These are phyloP conservation scores for Mellivora capensis DNA, from an alignment of 2,113 vertebrate genomes.

Conservation along the genomic window DNA sequence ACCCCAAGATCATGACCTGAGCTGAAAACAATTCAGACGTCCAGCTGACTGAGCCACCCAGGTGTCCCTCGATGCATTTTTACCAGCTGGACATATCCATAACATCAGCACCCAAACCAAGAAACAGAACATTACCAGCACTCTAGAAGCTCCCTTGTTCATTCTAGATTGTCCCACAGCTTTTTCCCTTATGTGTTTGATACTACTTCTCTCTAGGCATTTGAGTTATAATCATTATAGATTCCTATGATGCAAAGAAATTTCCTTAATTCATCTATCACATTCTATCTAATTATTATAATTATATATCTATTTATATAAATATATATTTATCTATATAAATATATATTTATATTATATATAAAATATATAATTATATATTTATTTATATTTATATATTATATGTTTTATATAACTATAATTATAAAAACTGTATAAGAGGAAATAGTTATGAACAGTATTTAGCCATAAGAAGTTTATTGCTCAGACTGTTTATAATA, in stretches of 20 bases:
- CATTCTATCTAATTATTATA: neutral
- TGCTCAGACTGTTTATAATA: neutral
- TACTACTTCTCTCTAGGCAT: neutral
- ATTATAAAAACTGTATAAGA: neutral
- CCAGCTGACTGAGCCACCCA: neutral
- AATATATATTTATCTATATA: too few species aligned
- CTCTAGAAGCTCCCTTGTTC: neutral
- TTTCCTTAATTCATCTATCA: neutral
- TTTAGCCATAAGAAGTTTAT: neutral
- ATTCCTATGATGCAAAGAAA: neutral
- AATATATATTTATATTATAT: too few species aligned
- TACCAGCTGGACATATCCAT: neutral
- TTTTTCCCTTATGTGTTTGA: neutral
- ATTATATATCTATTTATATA: too few species aligned
- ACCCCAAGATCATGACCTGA: neutral
- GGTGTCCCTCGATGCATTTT: neutral
- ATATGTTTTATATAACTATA: neutral
- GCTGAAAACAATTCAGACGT: neutral
- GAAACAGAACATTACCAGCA: neutral
- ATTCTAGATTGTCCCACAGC: neutral
- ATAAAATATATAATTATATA: too few species aligned
- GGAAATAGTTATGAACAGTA: neutral
- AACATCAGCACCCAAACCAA: neutral
- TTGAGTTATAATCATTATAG: neutral
- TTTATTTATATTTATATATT: too few species aligned